Base-by-base conservation (phyloP, 1,140 invertebrate species). In the Leptestheria dahalacensis region DNA sequence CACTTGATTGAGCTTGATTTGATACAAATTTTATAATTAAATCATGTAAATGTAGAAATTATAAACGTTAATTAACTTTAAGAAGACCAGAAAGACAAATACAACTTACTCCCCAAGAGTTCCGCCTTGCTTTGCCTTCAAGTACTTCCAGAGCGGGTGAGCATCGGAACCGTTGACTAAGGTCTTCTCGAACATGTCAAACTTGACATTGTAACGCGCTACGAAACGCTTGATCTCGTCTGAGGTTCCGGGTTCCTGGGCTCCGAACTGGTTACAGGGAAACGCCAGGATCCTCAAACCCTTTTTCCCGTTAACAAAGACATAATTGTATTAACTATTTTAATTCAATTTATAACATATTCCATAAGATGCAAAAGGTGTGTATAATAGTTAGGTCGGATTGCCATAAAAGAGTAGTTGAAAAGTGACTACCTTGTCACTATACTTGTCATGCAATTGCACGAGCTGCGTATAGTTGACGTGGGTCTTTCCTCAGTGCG, bases 201-300 rank as follows among this genome's bases (percentile, higher is more conserved):
- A 91, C 24, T 80, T 78, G 0, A 85, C 84, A 28, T 29, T 20
- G 60, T 79, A 81, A 26, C 81, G 74, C 48, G 77, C 74, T 9
- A 80, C 73, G 67, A 90, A 91, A 24, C 80, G 76, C 15, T 84
- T 74, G 62, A 93, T 91, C 55, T 87, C 81, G 48, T 79, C 73
- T 3, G 77, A 74, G 47, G 75, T 78, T 0, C 83, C 84, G 1
- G 86, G 86, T 73, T 91, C 88, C 33, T 82, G 90, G 0, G 76
- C 74, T n/a, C 75, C 80, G 72, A 96, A 96, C 68, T 96, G 90
- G 72, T 96, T 94, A 67, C 90, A 94, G 0, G 92, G 92, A 72
- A 96, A 96, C 2, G 83, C 91, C 2, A 91, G 70, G 65, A 93
- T 89, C 66, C 77, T 78, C 59, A 90, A 72, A 24, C 82, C 82